Evolutionary conservation across 2,888 invertebrate genomes (phyloP), one percentile per base, ranked within the genome.

Genomic region (Nasonia oneida): DNA sequence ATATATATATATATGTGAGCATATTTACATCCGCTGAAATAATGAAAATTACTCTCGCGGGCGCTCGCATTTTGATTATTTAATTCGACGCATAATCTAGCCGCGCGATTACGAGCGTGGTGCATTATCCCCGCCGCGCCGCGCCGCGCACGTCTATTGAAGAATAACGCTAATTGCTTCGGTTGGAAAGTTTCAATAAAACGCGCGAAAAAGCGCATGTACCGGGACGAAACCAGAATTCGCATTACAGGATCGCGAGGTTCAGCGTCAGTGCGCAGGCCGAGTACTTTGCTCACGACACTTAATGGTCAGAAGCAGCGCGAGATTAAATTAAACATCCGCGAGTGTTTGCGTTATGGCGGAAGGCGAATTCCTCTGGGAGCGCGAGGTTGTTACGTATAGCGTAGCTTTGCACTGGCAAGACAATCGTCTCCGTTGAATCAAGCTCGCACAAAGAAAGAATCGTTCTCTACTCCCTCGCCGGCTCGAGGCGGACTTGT

Each of bases 141-240:
- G 4, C 10, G 4, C 70, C 10, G 4, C 10, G 4, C 71, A n/a
- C 23, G 61, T 53, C 37, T 71, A 74, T 73, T 73, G 53, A 80
- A 73, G 81, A 61, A 39, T 57, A 81, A 57, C 42, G 73, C 42
- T 81, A 81, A 81, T 81, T 81, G 73, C 73, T 23, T 12, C 12
- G 53, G 81, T 23, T 53, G 53, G 39, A 81, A 73, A 50, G 37
- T 80, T 39, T n/a, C 29, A 39, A 80, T 80, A 53, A 80, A 80
- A 71, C 42, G 37, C 39, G 53, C 39, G 53, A 37, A 39, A 42
- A 1, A 42, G 42, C 39, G 39, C 4, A 6, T 39, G 5, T 39
- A 39, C 39, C 39, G 39, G 39, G 39, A 39, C 39, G 12, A 39
- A 81, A 81, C 53, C 42, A 61, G 71, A 61, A 81, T 73, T 73